Conservation (phyloP, 2,888 invertebrate genomes). For the Philereme vetulata region DNA sequence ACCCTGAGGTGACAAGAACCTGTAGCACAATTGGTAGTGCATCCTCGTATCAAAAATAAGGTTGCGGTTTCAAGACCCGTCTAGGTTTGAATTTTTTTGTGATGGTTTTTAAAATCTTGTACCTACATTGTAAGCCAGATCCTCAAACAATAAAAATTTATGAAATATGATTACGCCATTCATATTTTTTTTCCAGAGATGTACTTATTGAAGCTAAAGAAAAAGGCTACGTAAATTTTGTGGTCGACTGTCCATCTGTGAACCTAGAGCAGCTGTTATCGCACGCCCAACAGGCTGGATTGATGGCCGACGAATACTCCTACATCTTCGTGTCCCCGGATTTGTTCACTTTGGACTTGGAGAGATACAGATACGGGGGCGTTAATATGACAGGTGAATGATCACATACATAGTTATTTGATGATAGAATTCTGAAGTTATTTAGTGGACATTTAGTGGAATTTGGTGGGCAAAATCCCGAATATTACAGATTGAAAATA, state of each 20-base stretch:
- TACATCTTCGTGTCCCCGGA: slow-evolving; percentile 92
- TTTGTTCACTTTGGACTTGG: slow-evolving; percentile 90
- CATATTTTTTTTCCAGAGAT: slow-evolving; percentile 71
- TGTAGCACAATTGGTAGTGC: too few species aligned
- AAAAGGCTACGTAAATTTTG: slow-evolving; percentile 87
- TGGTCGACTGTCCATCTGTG: slow-evolving; percentile 89
- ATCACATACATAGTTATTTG: background rate
- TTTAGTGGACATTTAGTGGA: too few species aligned
- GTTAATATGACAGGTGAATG: slow-evolving; percentile 90
- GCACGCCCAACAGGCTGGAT: slow-evolving; percentile 93
- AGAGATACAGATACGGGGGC: slow-evolving; percentile 90
- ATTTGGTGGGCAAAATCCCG: too few species aligned
- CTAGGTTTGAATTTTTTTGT: too few species aligned
- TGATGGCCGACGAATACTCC: slow-evolving; percentile 90
- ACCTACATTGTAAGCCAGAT: too few species aligned
- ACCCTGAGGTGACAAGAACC: too few species aligned
- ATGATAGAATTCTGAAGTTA: background rate
- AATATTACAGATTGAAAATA: too few species aligned
- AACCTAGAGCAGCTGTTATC: slow-evolving; percentile 63
- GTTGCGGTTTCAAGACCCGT: too few species aligned
- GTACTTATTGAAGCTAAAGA: slow-evolving; percentile 88
- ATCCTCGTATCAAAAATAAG: too few species aligned
- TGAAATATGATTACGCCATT: too few species aligned
- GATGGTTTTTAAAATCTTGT: too few species aligned
- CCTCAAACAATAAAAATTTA: background rate